phyloP scores from a whole-genome alignment of 1,140 invertebrate species.

The Trachelipus rathkii region DNA sequence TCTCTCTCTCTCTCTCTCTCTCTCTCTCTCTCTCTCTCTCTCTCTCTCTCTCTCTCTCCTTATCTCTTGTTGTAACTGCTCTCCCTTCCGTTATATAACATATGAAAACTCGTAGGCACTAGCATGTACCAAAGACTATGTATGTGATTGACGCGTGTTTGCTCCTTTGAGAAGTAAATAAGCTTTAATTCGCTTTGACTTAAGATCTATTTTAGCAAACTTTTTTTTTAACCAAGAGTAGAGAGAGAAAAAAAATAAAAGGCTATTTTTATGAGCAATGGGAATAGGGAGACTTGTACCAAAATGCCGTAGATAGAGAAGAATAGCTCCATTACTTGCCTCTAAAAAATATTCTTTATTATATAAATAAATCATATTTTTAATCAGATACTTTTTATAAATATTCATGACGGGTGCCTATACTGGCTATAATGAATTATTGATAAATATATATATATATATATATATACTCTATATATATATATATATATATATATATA shows the following conservation, averaged over 20 bases:
- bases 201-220: neutral
- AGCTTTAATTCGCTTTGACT: neutral
- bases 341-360: neutral
- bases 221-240: neutral
- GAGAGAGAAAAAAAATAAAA: too few relatives aligned
- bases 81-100: too few relatives aligned
- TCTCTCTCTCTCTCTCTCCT: too few relatives aligned
- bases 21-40: too few relatives aligned
- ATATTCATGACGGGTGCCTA: neutral
- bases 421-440: neutral
- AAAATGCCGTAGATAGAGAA: neutral
- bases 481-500: constrained; percentile 15
- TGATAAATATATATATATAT: neutral
- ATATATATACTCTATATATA: constrained; percentile 6
- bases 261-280: neutral
- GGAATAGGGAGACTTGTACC: neutral
- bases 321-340: neutral
- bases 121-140: too few relatives aligned
- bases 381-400: neutral
- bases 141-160: constrained; percentile 2
- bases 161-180: neutral
- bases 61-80: too few relatives aligned
- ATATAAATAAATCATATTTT: neutral
- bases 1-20: too few relatives aligned
- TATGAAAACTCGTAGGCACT: too few relatives aligned